Evolutionary conservation across 1,140 invertebrate species (phyloP), one percentile per base, ranked within the genome.

Genomic region (Trinorchestia longiramus): DNA sequence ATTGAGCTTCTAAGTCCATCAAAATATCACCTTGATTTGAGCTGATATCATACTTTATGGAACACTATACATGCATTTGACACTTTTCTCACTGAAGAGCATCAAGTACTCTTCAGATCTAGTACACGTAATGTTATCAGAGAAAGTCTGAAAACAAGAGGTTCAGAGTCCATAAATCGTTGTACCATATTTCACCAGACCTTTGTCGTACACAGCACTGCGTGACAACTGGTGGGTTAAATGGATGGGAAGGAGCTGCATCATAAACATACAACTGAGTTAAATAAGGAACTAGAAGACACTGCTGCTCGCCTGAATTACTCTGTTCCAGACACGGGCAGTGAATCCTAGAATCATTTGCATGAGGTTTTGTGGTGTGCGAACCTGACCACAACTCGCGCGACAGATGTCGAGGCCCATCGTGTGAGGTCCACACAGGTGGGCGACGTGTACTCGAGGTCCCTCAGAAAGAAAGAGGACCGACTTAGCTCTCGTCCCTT

Each of bases 361-460:
- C 62, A 77, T 77, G 62, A 77, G 62, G 62, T 77, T 77, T 77
- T 36, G 62, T 77, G 62, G 62, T 77, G 62, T 77, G 62, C 88
- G 23, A 41, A 90, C 28, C 88, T 42, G 88, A 90, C 88, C 88
- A 42, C 41, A 90, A 17, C 47, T 53, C 47, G 88, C 11, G 36
- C 28, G 88, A 90, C 88, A 90, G 88, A 42, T 90, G 88, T 90
- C 88, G 88, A 42, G 88, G 6, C 42, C 43, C 88, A 41, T 15
- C 88, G 43, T 90, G 88, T 90, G 88, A 41, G 88, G 88, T 90
- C 88, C 28, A 42, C 88, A 36, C 62, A 77, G 62, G 62, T 77
- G 62, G 62, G 62, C 62, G 62, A 77, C 15, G 3, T 77, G 62
- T 77, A 77, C 15, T 36, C 15, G 36, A 77, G 15, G 62, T 53